Conservation (phyloP, 1,140 invertebrate genomes). For the Dendrolimus punctatus region DNA sequence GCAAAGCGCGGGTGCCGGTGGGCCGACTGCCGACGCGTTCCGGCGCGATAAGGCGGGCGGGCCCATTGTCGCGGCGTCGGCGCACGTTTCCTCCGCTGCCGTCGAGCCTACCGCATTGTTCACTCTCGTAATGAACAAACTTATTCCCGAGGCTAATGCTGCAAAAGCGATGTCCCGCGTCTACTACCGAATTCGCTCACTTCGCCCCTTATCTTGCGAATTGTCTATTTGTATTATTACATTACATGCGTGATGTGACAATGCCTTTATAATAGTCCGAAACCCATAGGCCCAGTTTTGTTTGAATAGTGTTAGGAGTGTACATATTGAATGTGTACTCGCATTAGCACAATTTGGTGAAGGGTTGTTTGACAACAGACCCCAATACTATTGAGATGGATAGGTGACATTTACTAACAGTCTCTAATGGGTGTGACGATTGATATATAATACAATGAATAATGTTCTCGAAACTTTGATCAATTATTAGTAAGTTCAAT, state of each 20-base stretch:
- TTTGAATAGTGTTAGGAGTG: constrained; percentile 48
- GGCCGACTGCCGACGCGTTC: constrained; percentile 39
- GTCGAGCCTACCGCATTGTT: constrained; percentile 63
- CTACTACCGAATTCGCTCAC: constrained; percentile 48
- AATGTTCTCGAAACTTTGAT: too few species aligned
- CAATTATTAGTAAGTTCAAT: too few species aligned
- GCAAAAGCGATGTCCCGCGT: constrained; percentile 26
- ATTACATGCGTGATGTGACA: constrained; percentile 25
- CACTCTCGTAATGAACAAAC: constrained; percentile 64
- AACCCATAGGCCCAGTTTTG: constrained; percentile 48
- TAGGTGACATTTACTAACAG: background rate
- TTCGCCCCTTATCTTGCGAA: constrained; percentile 47
- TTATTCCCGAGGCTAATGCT: constrained; percentile 61
- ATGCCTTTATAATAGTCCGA: constrained; percentile 32
- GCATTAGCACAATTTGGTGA: constrained; percentile 40
- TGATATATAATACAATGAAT: too few species aligned
- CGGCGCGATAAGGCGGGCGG: constrained; percentile 60
- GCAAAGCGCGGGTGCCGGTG: constrained; percentile 7
- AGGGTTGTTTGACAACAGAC: constrained; percentile 48
- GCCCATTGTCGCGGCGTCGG: constrained; percentile 61
- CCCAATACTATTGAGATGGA: constrained; percentile 41
- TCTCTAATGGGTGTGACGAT: too few species aligned
- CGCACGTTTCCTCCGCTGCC: constrained; percentile 64
- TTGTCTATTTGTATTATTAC: constrained; percentile 33
- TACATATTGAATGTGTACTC: constrained; percentile 38